These are phyloP conservation scores for Pseudomyrmex gracilis DNA, from an alignment of 1,140 invertebrate genomes.

Conservation along the genomic window DNA sequence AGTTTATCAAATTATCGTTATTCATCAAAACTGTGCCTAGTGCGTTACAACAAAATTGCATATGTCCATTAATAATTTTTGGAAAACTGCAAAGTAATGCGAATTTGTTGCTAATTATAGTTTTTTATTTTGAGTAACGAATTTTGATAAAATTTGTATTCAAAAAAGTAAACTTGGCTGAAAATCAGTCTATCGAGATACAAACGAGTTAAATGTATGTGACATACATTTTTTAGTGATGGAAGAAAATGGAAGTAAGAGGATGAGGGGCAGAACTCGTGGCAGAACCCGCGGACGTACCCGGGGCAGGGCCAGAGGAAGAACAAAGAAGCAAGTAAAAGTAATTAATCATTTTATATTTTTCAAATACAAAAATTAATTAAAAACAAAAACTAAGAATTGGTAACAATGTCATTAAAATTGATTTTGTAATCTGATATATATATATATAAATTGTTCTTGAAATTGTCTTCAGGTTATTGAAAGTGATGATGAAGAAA, in stretches of 20 bases:
- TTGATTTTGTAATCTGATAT: slow-evolving; percentile 13
- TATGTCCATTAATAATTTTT: background rate
- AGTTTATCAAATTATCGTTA: background rate
- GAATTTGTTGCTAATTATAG: too few relatives aligned
- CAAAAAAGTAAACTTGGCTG: background rate
- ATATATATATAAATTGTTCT: slow-evolving; percentile 20
- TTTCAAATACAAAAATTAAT: background rate
- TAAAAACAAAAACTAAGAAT: too few relatives aligned
- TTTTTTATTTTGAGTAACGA: background rate
- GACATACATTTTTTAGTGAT: slow-evolving; percentile 69
- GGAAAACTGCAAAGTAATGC: background rate
- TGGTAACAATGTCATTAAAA: background rate
- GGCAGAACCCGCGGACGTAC: slow-evolving; percentile 89
- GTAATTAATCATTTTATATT: slow-evolving; percentile 71
- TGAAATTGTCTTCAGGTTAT: slow-evolving; percentile 84
- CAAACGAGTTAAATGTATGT: background rate
- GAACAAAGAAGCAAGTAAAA: slow-evolving; percentile 91
- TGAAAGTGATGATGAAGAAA: slow-evolving; percentile 90
- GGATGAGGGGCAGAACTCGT: slow-evolving; percentile 85
- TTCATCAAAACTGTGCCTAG: background rate
- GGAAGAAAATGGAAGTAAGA: slow-evolving; percentile 82
- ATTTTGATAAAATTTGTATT: background rate
- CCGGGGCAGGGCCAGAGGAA: slow-evolving; percentile 88
- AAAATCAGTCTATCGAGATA: background rate
- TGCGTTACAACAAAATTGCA: background rate